These are phyloP conservation scores for Pyrocephalus nanus DNA, from an alignment of 2,797 vertebrate species.

Conservation along the genomic window DNA sequence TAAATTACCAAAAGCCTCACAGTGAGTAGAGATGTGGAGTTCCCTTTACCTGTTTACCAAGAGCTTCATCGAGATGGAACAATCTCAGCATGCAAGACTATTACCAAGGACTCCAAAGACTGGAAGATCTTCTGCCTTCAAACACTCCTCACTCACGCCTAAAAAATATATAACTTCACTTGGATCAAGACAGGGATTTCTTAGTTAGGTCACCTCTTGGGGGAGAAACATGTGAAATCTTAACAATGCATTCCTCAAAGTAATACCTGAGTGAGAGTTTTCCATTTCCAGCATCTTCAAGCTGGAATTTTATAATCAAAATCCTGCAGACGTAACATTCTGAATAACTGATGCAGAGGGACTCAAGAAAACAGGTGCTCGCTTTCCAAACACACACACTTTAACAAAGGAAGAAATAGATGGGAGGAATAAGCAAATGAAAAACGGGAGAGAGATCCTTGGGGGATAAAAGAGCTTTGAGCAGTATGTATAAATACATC, in stretches of 20 bases:
- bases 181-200: not conserved
- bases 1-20: not conserved
- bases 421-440: not conserved
- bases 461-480: constrained; percentile 32
- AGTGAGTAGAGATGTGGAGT: not conserved
- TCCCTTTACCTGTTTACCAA: not conserved
- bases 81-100: not conserved
- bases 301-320: not conserved
- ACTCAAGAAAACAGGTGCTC: not conserved
- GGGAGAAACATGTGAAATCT: not conserved
- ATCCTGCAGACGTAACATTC: constrained; percentile 7
- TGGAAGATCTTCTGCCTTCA: not conserved
- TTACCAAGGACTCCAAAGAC: not conserved
- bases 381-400: not conserved
- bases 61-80: not conserved
- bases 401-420: constrained; percentile 28
- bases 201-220: not conserved
- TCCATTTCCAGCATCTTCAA: not conserved
- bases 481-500: constrained; percentile 24
- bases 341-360: not conserved
- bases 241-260: not conserved
- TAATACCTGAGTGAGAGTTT: not conserved
- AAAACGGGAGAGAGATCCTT: not conserved
- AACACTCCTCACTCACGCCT: not conserved
- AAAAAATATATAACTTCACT: not conserved